A percentile compares a stretch with the other conserved stretches of the same genome.
phyloP scores from a whole-genome alignment of 2,113 vertebrate species.

The Circaetus gallicus region DNA sequence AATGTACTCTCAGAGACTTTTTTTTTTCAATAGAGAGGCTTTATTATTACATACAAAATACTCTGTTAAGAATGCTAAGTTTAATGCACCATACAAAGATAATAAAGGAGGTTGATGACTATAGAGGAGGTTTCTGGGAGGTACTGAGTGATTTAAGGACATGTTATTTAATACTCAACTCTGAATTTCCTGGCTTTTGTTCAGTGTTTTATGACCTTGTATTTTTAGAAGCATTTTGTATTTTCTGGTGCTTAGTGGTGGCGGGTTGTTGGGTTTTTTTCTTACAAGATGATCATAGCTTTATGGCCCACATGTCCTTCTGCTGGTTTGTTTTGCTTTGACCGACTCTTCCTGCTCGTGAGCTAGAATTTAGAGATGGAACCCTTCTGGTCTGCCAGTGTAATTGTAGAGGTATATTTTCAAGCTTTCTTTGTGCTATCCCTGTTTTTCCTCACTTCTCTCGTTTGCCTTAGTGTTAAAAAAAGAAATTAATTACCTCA shows the following conservation, averaged over 20 bases:
- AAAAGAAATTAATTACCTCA: background rate
- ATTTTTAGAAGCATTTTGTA: slow-evolving; percentile 52
- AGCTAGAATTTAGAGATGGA: background rate
- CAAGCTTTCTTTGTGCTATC: background rate
- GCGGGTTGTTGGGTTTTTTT: background rate
- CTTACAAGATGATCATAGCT: background rate
- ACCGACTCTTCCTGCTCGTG: background rate
- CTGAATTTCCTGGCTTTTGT: slow-evolving; percentile 52
- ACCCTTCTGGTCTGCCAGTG: background rate
- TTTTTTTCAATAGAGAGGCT: background rate
- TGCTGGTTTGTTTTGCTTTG: background rate
- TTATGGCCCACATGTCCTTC: background rate
- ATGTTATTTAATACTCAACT: slow-evolving; percentile 17
- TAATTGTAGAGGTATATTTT: background rate
- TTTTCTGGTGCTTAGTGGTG: background rate
- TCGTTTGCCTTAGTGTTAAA: background rate
- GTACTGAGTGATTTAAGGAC: slow-evolving; percentile 3
- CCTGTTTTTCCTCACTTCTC: background rate
- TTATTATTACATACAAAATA: slow-evolving; percentile 15
- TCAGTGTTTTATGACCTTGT: slow-evolving; percentile 21
- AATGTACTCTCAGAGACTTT: background rate
- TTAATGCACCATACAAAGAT: background rate
- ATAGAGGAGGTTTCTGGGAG: background rate
- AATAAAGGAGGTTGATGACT: background rate
- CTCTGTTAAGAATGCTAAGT: background rate